Evolutionary conservation across 2,797 vertebrate species (phyloP).

Genomic region (Parauchenoglanis punctatus): DNA sequence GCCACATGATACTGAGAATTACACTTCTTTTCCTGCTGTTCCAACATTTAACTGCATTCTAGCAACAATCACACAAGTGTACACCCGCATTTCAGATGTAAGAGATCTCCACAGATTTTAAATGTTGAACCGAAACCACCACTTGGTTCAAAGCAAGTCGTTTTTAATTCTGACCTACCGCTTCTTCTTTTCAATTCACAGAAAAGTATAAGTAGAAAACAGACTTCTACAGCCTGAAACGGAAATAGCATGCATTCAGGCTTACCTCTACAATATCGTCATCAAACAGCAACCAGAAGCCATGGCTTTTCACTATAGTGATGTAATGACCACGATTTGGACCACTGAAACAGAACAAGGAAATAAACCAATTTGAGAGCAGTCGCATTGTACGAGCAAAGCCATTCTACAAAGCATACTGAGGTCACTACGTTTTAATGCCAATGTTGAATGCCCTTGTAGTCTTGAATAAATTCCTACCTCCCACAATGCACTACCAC

Average conservation of each 20-base stretch:
- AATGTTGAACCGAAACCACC: slow-evolving; percentile 15
- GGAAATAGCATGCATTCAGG: neutral
- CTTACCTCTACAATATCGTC: slow-evolving; percentile 91
- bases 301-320: slow-evolving; percentile 92
- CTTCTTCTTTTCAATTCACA: slow-evolving; percentile 19
- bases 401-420: neutral
- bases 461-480: slow-evolving; percentile 59
- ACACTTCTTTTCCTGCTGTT: neutral
- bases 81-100: neutral
- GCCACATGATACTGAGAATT: neutral
- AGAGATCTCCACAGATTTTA: too few relatives aligned
- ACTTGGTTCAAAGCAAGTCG: neutral
- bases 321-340: slow-evolving; percentile 93
- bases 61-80: neutral
- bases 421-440: neutral
- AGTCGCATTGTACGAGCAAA: neutral
- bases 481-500: slow-evolving; percentile 93
- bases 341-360: slow-evolving; percentile 72
- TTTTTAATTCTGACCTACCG: slow-evolving; percentile 11
- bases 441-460: neutral
- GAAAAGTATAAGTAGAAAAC: neutral
- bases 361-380: neutral
- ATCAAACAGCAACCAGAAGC: slow-evolving; percentile 92
- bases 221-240: neutral
- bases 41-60: neutral